phyloP scores from a whole-genome alignment of 1,140 invertebrate genomes.

The Apis dorsata region DNA sequence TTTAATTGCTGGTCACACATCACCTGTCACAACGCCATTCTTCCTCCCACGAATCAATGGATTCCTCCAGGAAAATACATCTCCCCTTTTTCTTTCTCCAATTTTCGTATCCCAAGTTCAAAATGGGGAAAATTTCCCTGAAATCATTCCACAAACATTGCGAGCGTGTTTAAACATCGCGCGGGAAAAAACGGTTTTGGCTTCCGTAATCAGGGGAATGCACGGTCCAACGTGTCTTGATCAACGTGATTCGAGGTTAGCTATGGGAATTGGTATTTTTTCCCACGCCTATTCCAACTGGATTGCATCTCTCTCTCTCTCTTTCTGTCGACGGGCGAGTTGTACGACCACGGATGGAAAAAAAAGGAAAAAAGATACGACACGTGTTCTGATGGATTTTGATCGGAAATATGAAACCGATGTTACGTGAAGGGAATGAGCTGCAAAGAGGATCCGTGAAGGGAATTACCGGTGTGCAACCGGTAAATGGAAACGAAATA shows the following conservation, averaged over 20 bases:
- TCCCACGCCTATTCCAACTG: background rate
- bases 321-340: no score
- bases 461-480: background rate
- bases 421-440: conserved; percentile 22
- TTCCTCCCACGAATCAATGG: background rate
- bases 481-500: background rate
- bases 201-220: conserved; percentile 44
- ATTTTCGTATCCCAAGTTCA: no score
- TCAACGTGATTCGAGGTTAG: conserved; percentile 44
- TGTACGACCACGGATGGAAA: background rate
- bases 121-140: no score
- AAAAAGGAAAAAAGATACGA: background rate
- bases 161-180: no score
- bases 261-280: background rate
- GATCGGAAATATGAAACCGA: conserved; percentile 17
- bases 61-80: background rate
- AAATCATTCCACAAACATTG: no score
- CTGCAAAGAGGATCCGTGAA: conserved; percentile 10
- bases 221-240: conserved; percentile 36
- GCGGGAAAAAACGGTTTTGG: background rate
- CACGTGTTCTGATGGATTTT: conserved; percentile 13
- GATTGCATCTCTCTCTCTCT: background rate
- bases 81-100: background rate
- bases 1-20: background rate
- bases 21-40: background rate